Evolutionary conservation across 2,113 vertebrate genomes (phyloP).

Genomic region (Tetrax tetrax): DNA sequence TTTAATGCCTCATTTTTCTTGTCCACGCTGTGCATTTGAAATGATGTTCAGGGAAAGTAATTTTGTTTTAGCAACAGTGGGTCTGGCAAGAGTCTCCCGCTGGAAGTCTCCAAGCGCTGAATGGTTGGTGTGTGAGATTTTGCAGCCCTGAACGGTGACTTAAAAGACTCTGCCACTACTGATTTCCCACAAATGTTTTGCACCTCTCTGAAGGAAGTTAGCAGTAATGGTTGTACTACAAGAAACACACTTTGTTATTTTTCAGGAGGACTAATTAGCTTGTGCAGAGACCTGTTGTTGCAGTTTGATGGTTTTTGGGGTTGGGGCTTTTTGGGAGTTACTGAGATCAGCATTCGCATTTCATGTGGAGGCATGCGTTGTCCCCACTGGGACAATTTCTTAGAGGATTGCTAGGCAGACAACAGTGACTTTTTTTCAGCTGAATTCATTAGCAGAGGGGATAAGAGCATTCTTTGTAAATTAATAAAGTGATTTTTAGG

Average conservation of each 20-base stretch:
- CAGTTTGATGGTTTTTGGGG: rapidly evolving
- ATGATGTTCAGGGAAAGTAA: background rate
- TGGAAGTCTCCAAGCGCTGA: background rate
- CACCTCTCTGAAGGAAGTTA: background rate
- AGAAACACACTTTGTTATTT: background rate
- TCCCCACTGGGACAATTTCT: background rate
- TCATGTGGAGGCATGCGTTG: background rate
- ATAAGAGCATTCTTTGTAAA: background rate
- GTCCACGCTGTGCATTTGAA: background rate
- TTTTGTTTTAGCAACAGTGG: background rate
- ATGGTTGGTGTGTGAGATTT: background rate
- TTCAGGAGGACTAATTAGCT: background rate
- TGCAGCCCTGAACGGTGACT: background rate
- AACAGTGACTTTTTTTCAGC: background rate
- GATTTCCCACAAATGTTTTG: background rate
- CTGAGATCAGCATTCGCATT: background rate
- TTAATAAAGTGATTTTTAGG: background rate
- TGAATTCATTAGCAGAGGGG: background rate
- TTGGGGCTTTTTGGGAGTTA: background rate
- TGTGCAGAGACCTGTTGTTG: background rate
- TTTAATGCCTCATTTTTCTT: slow-evolving; percentile 13
- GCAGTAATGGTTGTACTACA: background rate
- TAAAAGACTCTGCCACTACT: background rate
- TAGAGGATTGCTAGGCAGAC: background rate
- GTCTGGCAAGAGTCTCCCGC: background rate